Evolutionary conservation across 2,113 vertebrate genomes (phyloP), one percentile per base, ranked within the genome.

Genomic region (Gavia stellata): DNA sequence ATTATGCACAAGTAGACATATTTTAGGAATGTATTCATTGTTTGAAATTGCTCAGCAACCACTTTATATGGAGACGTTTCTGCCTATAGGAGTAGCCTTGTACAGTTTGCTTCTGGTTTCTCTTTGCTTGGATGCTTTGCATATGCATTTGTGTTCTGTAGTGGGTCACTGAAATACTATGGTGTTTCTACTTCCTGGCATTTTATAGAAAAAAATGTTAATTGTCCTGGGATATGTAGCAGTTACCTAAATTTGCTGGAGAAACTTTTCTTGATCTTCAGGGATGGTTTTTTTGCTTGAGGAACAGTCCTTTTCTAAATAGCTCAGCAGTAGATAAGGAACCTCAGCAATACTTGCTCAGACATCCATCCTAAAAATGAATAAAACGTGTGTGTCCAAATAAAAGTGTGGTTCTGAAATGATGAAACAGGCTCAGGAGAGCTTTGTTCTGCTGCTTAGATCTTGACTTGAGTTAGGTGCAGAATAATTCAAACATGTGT

Each of bases 1-100:
- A 96, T 97, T 97, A 97, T 97, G 88, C 81, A 97, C 82, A 92
- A 97, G 74, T 52, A 94, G 84, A 67, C 91, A 80, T 94, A 91
- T 95, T 97, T 97, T 95, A 95, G 94, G 84, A 95, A 90, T 80
- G 59, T 90, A 78, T 96, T 96, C 72, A 86, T 92, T 96, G 95
- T 92, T 95, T 59, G 62, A 88, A 96, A 94, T 89, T 84, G 90
- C 77, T 91, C 92, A 85, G 88, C 92, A 89, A 47, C 90, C 74
- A 25, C 38, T 97, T 96, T 80, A 68, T 91, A 36, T 65, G 66
- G 70, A 82, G 81, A 58, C 3, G 2, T 82, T 95, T 73, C 77
- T 92, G 83, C 84, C 71, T 71, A 40, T 81, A 77, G 50, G 53
- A 91, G 55, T 53, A 84, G 75, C 59, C 42, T 73, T 91, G 34